Evolutionary conservation across 2,113 vertebrate genomes (phyloP), one percentile per base, ranked within the genome.

Genomic region (Ictalurus furcatus): DNA sequence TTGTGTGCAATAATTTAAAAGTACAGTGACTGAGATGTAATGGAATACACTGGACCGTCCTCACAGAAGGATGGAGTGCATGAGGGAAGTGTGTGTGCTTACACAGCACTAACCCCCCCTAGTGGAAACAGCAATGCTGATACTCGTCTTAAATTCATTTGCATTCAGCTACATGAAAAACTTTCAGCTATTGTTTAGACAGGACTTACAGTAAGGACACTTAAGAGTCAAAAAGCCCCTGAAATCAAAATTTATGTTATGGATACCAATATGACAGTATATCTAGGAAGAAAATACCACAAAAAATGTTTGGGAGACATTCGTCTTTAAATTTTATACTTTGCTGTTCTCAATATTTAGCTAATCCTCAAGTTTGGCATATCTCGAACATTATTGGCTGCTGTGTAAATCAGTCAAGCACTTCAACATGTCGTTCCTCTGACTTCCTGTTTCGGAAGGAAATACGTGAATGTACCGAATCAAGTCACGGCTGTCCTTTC

Each of bases 41-140:
- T 40, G 7, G 23, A 74, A 74, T 23, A 44, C 11, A 28, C 34
- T 40, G 17, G 21, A 78, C 73, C 4, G 4, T 78, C 3, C 37
- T 74, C 34, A 23, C 48, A n/a, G 48, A n/a, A 17, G 61, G 58
- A 67, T 58, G 37, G 34, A 58, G 40, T 78, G 59, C 52, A 52
- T 61, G 6, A 71, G n/a, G 17, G 54, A 54, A 44, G 11, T 61
- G 54, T 61, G 34, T 86, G 28, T 25, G 83, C 80, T 80, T 81
- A 74, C 37, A 88, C 87, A 90, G 74, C 85, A 63, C 74, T 80
- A 83, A 84, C 85, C 88, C 90, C 90, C 88, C 71, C 92, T 90
- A 89, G 89, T 92, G 92, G 90, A 90, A 74, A 25, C 30, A 58
- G 13, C n/a, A 13, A 8, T 74, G 19, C 11, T 58, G 67, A 52